phyloP scores from a whole-genome alignment of 1,140 invertebrate genomes.

The Platyura marginata region DNA sequence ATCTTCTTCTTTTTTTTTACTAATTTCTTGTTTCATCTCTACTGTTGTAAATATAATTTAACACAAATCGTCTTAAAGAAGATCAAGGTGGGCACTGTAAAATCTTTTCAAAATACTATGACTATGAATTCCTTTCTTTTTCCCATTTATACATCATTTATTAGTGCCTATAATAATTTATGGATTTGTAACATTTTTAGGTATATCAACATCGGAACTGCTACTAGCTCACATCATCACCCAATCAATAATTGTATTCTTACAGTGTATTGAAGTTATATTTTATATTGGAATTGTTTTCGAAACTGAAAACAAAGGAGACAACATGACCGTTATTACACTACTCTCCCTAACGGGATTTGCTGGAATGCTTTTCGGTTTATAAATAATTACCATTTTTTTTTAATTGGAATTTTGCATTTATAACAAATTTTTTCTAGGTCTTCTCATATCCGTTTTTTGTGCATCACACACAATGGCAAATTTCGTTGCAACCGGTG shows the following conservation, averaged over 20 bases:
- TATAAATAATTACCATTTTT: conserved; percentile 4
- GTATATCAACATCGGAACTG: conserved; percentile 44
- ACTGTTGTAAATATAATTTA: too few species aligned
- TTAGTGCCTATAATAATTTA: too few species aligned
- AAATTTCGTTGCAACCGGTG: conserved; percentile 67
- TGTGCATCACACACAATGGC: conserved; percentile 59
- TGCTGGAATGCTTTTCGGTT: conserved; percentile 54
- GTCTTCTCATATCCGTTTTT: conserved; percentile 57
- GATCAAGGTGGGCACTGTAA: too few species aligned
- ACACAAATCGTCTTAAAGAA: too few species aligned
- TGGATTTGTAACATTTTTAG: too few species aligned
- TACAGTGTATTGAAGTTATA: conserved; percentile 44
- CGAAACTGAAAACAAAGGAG: conserved; percentile 37
- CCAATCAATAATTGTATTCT: conserved; percentile 48
- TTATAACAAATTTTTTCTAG: conserved; percentile 5
- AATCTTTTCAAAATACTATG: too few species aligned
- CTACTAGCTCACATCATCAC: conserved; percentile 56
- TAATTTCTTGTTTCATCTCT: too few species aligned
- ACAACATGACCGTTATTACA: conserved; percentile 30
- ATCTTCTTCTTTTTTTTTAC: too few species aligned
- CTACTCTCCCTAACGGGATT: conserved; percentile 39
- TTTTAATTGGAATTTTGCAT: background rate
- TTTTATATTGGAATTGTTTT: conserved; percentile 38
- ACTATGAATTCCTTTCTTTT: too few species aligned
- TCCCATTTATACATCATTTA: too few species aligned